These are phyloP conservation scores for Thunnus maccoyii DNA, from an alignment of 2,113 vertebrate genomes.

Conservation along the genomic window DNA sequence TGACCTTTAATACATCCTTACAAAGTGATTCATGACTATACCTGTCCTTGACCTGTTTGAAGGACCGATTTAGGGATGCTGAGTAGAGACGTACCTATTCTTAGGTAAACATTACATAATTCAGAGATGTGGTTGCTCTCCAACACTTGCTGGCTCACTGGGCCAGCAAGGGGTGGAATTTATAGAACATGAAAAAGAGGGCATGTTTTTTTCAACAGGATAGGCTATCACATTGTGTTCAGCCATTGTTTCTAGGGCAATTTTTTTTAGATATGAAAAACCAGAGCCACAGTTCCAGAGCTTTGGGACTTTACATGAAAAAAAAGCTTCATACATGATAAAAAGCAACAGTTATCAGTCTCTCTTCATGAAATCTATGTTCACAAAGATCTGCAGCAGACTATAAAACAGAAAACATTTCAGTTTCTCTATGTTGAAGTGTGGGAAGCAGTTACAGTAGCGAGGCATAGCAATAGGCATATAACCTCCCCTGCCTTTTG, in stretches of 20 bases:
- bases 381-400: constrained; percentile 15
- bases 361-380: neutral
- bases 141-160: constrained; percentile 61
- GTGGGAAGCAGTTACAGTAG: constrained; percentile 4
- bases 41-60: constrained; percentile 68
- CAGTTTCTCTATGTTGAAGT: constrained; percentile 20
- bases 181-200: constrained; percentile 69
- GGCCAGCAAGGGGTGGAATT: constrained; percentile 48
- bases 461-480: constrained; percentile 13
- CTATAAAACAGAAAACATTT: constrained; percentile 14
- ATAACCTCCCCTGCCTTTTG: constrained; percentile 41
- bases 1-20: constrained; percentile 25
- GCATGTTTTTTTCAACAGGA: neutral
- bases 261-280: constrained; percentile 30
- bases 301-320: neutral
- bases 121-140: constrained; percentile 56
- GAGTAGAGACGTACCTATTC: constrained; percentile 72
- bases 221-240: constrained; percentile 21
- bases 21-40: constrained; percentile 67
- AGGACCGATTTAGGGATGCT: constrained; percentile 69
- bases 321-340: neutral
- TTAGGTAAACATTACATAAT: constrained; percentile 76
- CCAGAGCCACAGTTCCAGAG: neutral
- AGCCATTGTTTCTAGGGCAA: constrained; percentile 35
- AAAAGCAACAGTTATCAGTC: neutral